Base-by-base conservation (phyloP, 2,113 vertebrate species). In the Serilophus lunatus region DNA sequence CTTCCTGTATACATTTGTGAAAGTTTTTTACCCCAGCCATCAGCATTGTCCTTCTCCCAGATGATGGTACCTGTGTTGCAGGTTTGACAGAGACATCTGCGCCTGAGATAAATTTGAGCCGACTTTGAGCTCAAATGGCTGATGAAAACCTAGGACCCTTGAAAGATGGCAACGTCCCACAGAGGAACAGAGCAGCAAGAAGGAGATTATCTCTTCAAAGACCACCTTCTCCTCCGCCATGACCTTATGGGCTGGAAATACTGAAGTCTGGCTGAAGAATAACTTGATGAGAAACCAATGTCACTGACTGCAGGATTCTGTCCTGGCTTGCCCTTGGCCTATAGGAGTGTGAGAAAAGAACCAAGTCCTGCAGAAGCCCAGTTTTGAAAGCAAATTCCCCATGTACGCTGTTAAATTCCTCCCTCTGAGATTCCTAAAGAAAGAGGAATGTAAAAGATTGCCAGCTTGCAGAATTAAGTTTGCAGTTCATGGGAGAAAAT, bases 401-500 rank as follows among this genome's bases (percentile, higher is more conserved):
- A 6, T 22, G 44, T 26, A n/a, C 40, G 31, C 36, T 64, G 31
- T 44, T 93, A 47, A 85, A 64, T 33, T 79, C 33, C 47, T 84
- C 82, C 60, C 71, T 75, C n/a, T 88, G 81, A 93, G 76, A 89
- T 70, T 66, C 25, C 29, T 49, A 68, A 84, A 40, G 33, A n/a
- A 84, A 51, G 9, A 83, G 18, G 65, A 91, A 61, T 53, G 40
- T 69, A 59, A 60, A 90, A 83, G 20, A 82, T 35, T 47, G 47
- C 87, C 89, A 82, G 59, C 33, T 87, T 82, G 70, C 40, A 68
- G 19, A 40, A 68, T 49, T 78, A 75, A 60, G 44, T 25, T 59
- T 79, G 45, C 78, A 85, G 84, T 86, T 96, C 82, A 84, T 38
- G 75, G 61, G 76, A 68, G 57, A 59, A 92, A 95, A 94, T 61